Percentiles rank a stretch among this genome's conserved stretches.
phyloP scores from a whole-genome alignment of 2,113 vertebrate genomes.

The Nettapus auritus region DNA sequence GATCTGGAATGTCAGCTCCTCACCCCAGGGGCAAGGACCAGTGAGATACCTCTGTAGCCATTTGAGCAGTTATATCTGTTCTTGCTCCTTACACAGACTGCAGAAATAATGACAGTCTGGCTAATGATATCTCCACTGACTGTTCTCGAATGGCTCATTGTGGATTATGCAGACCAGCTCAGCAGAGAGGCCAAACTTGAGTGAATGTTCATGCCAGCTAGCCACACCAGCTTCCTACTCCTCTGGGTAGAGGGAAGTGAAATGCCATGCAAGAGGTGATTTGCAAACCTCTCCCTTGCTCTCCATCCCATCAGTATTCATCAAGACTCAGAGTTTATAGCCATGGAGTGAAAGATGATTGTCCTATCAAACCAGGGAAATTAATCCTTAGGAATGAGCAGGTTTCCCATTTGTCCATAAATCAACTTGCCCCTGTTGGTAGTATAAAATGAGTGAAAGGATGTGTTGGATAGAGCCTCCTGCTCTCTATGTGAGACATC shows the following conservation, averaged over 20 bases:
- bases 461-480: not conserved
- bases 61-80: not conserved
- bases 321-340: conserved; percentile 15
- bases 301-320: not conserved
- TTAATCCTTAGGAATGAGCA: not conserved
- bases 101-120: not conserved
- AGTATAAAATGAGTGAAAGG: conserved; percentile 9
- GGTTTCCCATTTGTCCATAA: conserved; percentile 3
- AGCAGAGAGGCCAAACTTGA: not conserved
- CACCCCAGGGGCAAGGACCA: not conserved
- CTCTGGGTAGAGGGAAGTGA: not conserved
- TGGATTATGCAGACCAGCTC: not conserved
- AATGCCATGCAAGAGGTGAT: not conserved
- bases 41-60: not conserved
- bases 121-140: not conserved
- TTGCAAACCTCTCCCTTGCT: not conserved
- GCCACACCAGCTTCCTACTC: not conserved
- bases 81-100: not conserved
- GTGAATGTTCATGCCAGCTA: not conserved
- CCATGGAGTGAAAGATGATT: not conserved
- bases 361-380: not conserved
- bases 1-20: not conserved
- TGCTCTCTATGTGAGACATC: not conserved
- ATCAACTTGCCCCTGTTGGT: not conserved
- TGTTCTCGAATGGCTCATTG: not conserved